Evolutionary conservation across 2,113 vertebrate genomes (phyloP).

Genomic region (Myrmophylax atrothorax): DNA sequence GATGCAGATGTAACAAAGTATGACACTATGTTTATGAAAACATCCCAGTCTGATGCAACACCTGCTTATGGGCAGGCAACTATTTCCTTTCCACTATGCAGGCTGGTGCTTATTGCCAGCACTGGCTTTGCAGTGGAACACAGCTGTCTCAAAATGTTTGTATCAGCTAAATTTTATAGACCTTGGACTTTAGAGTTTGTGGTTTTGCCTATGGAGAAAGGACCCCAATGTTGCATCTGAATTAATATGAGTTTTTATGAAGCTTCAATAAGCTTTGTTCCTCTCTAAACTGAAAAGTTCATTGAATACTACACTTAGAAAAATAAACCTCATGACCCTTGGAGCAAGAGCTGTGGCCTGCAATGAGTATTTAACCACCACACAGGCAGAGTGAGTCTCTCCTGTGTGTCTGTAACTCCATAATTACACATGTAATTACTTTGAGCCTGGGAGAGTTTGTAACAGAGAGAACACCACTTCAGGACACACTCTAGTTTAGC

Average conservation of each 20-base stretch:
- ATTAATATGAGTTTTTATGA: background rate
- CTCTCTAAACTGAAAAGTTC: background rate
- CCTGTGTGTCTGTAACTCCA: background rate
- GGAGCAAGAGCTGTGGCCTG: background rate
- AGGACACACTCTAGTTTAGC: background rate
- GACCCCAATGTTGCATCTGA: background rate
- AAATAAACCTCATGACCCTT: background rate
- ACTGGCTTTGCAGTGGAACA: background rate
- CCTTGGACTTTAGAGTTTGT: background rate
- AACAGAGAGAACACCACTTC: background rate
- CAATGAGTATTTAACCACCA: background rate
- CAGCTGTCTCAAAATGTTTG: accelerated
- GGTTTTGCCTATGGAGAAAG: background rate
- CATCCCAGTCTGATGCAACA: background rate
- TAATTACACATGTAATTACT: background rate
- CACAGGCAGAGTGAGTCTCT: background rate
- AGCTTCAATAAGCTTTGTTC: background rate
- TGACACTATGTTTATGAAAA: background rate
- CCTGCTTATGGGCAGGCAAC: background rate
- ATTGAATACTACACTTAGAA: background rate
- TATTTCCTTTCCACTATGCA: background rate
- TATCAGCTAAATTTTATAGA: background rate
- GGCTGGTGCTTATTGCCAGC: background rate
- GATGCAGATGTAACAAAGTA: accelerated
- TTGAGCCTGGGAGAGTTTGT: background rate